These are phyloP conservation scores for Mylabris phalerata DNA, from an alignment of 1,140 invertebrate genomes.

Conservation along the genomic window DNA sequence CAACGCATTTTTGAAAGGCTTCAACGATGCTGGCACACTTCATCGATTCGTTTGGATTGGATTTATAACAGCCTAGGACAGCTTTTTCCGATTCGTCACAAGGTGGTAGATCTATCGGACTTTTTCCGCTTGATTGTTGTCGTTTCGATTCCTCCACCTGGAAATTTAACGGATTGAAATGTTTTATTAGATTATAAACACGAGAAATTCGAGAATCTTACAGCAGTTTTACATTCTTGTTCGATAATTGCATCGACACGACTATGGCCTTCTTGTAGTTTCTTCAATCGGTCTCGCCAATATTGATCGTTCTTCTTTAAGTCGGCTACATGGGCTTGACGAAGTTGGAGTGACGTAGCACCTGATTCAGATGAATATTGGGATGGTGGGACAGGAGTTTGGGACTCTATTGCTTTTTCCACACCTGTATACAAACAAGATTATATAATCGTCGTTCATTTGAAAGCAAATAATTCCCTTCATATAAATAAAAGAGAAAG, in stretches of 20 bases:
- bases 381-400: conserved; percentile 11
- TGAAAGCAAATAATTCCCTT: background rate
- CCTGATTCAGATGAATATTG: conserved; percentile 36
- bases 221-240: conserved; percentile 48
- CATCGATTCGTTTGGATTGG: conserved; percentile 37
- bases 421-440: conserved; percentile 1
- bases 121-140: conserved; percentile 12
- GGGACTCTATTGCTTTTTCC: conserved; percentile 7
- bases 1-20: conserved; percentile 40
- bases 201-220: conserved; percentile 21
- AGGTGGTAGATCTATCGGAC: conserved; percentile 15
- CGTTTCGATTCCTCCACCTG: conserved; percentile 31
- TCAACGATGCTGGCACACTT: conserved; percentile 38
- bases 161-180: conserved; percentile 6
- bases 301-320: conserved; percentile 45
- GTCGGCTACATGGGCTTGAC: conserved; percentile 35
- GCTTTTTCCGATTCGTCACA: conserved; percentile 31
- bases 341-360: conserved; percentile 39
- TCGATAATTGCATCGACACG: conserved; percentile 46
- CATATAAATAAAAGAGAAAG: background rate
- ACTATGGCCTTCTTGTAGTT: conserved; percentile 45
- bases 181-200: background rate
- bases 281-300: conserved; percentile 48
- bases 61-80: conserved; percentile 37
- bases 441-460: conserved; percentile 5